A percentile compares a stretch with the other conserved stretches of the same genome.
Conservation (phyloP, 2,797 vertebrate genomes). For the Sphenopsis melanotis region DNA sequence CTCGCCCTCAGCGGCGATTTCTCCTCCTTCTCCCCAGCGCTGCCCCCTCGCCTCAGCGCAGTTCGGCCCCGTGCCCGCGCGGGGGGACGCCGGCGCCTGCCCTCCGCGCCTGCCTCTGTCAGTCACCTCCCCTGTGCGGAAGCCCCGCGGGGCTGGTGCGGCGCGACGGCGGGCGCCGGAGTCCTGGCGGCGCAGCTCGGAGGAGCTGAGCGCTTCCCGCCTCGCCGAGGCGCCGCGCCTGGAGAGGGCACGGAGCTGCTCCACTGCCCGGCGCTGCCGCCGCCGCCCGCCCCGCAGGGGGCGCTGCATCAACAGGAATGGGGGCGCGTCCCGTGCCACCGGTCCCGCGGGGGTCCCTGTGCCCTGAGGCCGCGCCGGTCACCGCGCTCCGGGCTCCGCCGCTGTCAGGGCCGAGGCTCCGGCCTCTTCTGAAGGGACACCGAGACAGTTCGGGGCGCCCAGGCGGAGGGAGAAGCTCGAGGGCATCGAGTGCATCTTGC, state of each 20-base stretch:
- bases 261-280: rapidly evolving
- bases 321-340: neutral
- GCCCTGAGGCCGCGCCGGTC: neutral
- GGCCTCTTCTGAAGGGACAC: neutral
- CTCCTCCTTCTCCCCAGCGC: neutral
- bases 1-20: neutral
- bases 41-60: neutral
- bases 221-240: neutral
- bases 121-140: neutral
- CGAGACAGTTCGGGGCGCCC: rapidly evolving
- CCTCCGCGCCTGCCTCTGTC: neutral
- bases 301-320: constrained; percentile 47
- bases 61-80: neutral
- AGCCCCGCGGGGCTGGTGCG: neutral
- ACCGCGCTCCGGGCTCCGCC: neutral
- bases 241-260: neutral
- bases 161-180: neutral
- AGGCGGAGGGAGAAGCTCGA: neutral
- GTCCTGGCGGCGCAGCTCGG: neutral
- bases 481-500: rapidly evolving
- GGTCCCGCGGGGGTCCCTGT: neutral
- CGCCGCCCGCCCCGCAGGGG: constrained; percentile 32
- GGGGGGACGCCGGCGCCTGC: neutral
- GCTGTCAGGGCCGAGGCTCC: neutral
- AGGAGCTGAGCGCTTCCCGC: neutral